phyloP scores from a whole-genome alignment of 2,113 vertebrate species.

The Macrotis lagotis region DNA sequence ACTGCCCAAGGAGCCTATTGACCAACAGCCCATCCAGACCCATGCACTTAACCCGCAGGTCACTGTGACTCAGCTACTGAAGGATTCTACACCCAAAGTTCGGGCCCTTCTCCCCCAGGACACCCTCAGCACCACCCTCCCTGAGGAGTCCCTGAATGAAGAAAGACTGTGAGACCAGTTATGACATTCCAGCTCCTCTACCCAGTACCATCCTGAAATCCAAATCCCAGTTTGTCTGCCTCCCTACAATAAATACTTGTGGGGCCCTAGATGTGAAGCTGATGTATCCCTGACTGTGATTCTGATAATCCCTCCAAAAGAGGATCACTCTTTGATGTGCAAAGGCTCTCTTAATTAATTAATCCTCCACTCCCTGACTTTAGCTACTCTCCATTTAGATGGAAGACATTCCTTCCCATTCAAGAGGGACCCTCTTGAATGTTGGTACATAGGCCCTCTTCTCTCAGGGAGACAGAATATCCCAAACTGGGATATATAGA shows the following conservation, averaged over 20 bases:
- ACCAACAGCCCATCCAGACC: slow-evolving; percentile 62
- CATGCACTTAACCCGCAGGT: not conserved
- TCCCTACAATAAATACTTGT: slow-evolving; percentile 67
- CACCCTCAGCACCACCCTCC: rapidly evolving
- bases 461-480: not conserved
- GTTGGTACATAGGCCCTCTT: not conserved
- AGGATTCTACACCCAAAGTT: not conserved
- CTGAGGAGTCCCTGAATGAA: not conserved
- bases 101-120: not conserved
- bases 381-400: not conserved
- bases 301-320: not conserved
- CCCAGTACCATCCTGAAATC: not conserved
- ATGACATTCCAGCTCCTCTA: not conserved
- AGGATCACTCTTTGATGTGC: not conserved
- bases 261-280: not conserved
- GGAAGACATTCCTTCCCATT: not conserved
- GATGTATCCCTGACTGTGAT: not conserved
- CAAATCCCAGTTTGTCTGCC: not conserved
- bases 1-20: rapidly evolving
- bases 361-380: not conserved
- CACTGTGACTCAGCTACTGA: not conserved
- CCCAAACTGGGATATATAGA: not conserved
- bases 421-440: not conserved
- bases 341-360: not conserved
- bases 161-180: not conserved